A percentile compares a stretch with the other conserved stretches of the same genome.
Evolutionary conservation across 2,797 vertebrate species (phyloP).

Genomic region (Hypotaenidia philippensis): DNA sequence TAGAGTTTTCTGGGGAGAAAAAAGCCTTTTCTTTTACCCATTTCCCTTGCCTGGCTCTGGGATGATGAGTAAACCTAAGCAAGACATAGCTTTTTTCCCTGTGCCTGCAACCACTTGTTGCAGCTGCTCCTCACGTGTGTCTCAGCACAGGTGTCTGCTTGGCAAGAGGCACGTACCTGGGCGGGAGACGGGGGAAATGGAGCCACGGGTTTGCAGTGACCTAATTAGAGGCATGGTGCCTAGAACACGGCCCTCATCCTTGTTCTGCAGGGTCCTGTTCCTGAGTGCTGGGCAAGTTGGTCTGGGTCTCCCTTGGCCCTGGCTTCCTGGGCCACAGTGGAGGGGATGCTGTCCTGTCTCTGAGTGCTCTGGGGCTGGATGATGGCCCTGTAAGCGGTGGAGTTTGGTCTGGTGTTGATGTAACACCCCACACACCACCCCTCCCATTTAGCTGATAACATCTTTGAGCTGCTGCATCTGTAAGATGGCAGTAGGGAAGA

Average conservation of each 20-base stretch:
- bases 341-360: not conserved
- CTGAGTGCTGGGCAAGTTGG: not conserved
- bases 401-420: not conserved
- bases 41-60: not conserved
- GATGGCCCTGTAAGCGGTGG: not conserved
- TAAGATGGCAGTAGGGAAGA: not conserved
- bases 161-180: fast-evolving
- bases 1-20: not conserved
- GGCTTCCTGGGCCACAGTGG: fast-evolving
- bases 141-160: not conserved
- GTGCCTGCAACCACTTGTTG: not conserved
- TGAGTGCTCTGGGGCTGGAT: not conserved
- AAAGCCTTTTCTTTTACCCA: not conserved
- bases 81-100: not conserved
- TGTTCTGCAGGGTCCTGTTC: not conserved
- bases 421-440: not conserved
- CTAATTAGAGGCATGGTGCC: not conserved
- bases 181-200: not conserved
- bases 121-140: not conserved
- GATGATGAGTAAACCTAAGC: not conserved
- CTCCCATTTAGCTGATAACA: not conserved
- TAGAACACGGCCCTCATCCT: not conserved
- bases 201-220: no score
- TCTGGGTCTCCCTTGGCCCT: not conserved
- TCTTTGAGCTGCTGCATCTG: not conserved